Base-by-base conservation (phyloP, 2,888 invertebrate species). In the Prenolepis imparis region DNA sequence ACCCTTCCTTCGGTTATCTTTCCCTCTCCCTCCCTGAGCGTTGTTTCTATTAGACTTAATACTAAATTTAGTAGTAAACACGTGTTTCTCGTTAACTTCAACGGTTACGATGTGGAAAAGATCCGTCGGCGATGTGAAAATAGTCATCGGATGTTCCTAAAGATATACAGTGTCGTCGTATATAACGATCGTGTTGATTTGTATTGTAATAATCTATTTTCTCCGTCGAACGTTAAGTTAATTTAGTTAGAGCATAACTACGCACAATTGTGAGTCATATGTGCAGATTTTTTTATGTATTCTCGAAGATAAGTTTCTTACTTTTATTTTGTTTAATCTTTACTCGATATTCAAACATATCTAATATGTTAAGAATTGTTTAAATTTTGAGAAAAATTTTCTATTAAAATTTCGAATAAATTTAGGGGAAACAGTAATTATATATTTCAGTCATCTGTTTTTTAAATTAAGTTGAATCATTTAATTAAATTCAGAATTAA, bases 51-150 rank as follows among this genome's bases (percentile, higher is more conserved):
- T 59, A 67, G 66, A 44, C 73, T 82, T 86, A 84, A 77, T 83
- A 84, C 86, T 89, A 89, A 89, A 86, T 89, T 86, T 89, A 89
- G 89, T 72, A 32, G 64, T 82, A 83, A 89, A 86, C 89, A 89
- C 70, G 87, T 89, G 89, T 89, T 89, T 75, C 89, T 89, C 86
- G 82, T 89, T 89, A 89, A 63, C 63, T 39, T 15, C 63, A 84
- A 87, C 85, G 85, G 89, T 88, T 87, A 78, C 63, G 67, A 83
- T 63, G 81, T 82, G 48, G 61, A 67, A 81, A 75, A 86, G 70
- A 55, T 36, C 72, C 61, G 32, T 28, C 41, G 78, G 18, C 52
- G 55, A 77, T 15, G 70, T 77, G 68, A 77, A 77, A 77, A 77
- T 77, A 77, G 77, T 68, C 68, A 28, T 41, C 57, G 41, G 28